Evolutionary conservation across 1,140 invertebrate genomes (phyloP).

Genomic region (Holcopasites calliopsidis): DNA sequence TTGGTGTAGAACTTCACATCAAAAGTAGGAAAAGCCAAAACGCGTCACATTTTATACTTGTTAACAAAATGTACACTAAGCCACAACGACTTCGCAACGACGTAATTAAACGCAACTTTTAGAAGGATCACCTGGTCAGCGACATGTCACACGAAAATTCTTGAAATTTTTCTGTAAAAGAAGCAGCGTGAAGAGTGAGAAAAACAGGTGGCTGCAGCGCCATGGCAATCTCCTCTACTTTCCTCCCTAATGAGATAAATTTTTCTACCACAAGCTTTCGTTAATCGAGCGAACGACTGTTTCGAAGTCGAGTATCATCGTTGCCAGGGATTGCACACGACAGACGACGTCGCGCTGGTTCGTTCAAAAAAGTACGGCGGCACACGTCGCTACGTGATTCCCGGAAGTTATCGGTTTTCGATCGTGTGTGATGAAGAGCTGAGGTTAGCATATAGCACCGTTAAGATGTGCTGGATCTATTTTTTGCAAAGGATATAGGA

Average conservation of each 20-base stretch:
- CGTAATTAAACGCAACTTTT: slow-evolving; percentile 5
- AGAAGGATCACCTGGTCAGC: background rate
- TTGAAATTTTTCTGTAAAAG: background rate
- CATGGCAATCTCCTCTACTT: background rate
- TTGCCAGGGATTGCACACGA: slow-evolving; percentile 11
- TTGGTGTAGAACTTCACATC: too few relatives aligned
- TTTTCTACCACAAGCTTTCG: background rate
- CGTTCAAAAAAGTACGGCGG: too few relatives aligned
- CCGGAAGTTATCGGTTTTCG: slow-evolving; percentile 38
- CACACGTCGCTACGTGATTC: slow-evolving; percentile 14
- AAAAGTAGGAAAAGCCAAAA: too few relatives aligned
- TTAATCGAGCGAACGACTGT: background rate
- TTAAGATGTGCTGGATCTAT: background rate
- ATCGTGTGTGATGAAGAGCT: slow-evolving; percentile 12
- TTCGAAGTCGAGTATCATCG: background rate
- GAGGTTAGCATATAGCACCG: background rate
- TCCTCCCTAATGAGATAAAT: slow-evolving; percentile 25
- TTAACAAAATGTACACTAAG: slow-evolving; percentile 11
- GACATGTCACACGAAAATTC: slow-evolving; percentile 8
- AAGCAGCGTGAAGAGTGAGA: too few relatives aligned
- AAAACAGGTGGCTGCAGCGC: background rate
- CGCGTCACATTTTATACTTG: too few relatives aligned
- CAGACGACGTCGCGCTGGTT: background rate
- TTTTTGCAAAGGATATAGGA: background rate
- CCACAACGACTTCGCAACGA: background rate